Evolutionary conservation across 1,140 invertebrate species (phyloP).

Genomic region (Onthophagus taurus): DNA sequence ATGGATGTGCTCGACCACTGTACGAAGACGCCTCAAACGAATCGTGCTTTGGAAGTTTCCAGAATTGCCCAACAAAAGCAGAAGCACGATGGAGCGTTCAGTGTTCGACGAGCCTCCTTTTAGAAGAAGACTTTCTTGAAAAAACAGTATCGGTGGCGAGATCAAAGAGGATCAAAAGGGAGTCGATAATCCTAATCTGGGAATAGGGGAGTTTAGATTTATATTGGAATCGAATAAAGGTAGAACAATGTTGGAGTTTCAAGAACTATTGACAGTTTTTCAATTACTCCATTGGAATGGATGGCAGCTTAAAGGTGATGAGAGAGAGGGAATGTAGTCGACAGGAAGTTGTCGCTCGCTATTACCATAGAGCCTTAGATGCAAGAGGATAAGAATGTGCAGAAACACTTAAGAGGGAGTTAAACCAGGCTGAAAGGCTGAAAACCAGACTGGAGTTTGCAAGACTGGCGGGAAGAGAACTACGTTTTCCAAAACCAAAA

Average conservation of each 20-base stretch:
- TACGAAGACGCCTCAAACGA: slow-evolving; percentile 61
- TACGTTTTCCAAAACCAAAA: slow-evolving; percentile 92
- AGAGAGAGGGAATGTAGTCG: slow-evolving; percentile 88
- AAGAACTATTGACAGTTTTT: slow-evolving; percentile 94
- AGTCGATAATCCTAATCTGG: slow-evolving; percentile 71
- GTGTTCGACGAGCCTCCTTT: slow-evolving; percentile 95
- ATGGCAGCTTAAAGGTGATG: slow-evolving; percentile 86
- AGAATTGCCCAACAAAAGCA: slow-evolving; percentile 91
- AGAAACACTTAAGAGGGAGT: slow-evolving; percentile 69
- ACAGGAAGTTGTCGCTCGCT: slow-evolving; percentile 90
- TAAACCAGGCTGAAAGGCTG: slow-evolving; percentile 72
- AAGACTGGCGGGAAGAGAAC: slow-evolving; percentile 76
- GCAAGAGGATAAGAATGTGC: slow-evolving; percentile 73
- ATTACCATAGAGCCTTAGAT: slow-evolving; percentile 79
- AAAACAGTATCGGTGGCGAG: slow-evolving; percentile 84
- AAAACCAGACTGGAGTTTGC: slow-evolving; percentile 89
- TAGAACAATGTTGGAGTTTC: slow-evolving; percentile 91
- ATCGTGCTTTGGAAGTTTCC: slow-evolving; percentile 91
- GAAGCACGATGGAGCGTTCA: slow-evolving; percentile 85
- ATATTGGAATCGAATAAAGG: slow-evolving; percentile 91
- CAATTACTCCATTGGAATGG: slow-evolving; percentile 93
- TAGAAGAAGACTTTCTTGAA: slow-evolving; percentile 86
- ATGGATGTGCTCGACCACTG: slow-evolving; percentile 32
- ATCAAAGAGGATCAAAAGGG: slow-evolving; percentile 53
- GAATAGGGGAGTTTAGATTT: slow-evolving; percentile 88